phyloP scores from a whole-genome alignment of 2,113 vertebrate genomes.

The Tychaedon coryphoeus region DNA sequence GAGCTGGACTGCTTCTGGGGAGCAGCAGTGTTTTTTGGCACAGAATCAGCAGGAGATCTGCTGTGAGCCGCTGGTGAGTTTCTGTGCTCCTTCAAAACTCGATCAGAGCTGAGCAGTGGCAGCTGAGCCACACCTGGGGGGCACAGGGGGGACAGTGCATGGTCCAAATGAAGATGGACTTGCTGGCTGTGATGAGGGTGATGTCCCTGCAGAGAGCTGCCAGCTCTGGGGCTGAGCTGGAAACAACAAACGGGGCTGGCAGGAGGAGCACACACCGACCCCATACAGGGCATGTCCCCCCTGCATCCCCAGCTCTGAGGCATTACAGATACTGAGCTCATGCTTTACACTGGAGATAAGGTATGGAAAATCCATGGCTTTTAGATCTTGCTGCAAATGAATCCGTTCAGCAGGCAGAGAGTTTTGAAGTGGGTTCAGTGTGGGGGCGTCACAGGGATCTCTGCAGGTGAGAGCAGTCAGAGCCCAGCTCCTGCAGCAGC shows the following conservation, averaged over 20 bases:
- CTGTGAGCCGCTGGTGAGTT: background rate
- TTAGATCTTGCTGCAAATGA: background rate
- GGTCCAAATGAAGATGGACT: background rate
- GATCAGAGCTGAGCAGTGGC: background rate
- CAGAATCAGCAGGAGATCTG: background rate
- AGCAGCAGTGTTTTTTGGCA: background rate
- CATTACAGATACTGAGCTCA: background rate
- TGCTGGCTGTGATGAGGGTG: background rate
- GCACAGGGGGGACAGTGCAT: accelerated
- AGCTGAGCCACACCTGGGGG: background rate
- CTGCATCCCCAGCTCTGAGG: background rate
- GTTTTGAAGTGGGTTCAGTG: background rate
- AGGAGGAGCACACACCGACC: background rate
- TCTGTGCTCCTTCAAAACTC: background rate
- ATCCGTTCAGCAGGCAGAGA: background rate
- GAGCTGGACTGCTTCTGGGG: background rate
- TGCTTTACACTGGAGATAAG: background rate
- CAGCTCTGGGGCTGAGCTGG: background rate
- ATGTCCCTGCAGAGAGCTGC: background rate
- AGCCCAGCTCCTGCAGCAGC: background rate
- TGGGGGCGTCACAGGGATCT: accelerated
- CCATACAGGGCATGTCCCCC: background rate
- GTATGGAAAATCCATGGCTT: background rate
- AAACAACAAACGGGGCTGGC: accelerated
- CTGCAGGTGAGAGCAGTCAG: background rate